A percentile compares a stretch with the other conserved stretches of the same genome.
These are phyloP conservation scores for Melanotaenia nigrans DNA, from an alignment of 2,797 vertebrate genomes.

Conservation along the genomic window DNA sequence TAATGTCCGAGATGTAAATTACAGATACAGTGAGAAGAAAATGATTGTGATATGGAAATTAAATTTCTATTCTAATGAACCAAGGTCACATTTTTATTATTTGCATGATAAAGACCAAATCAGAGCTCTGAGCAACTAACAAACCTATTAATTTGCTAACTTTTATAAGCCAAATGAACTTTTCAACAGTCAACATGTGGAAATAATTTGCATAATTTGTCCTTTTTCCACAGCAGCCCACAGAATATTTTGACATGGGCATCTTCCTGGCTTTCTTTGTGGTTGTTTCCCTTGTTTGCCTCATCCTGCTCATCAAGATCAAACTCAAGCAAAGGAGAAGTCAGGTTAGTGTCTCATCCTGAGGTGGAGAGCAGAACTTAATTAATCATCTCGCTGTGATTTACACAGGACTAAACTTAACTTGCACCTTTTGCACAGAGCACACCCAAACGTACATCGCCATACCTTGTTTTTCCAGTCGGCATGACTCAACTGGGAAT, in stretches of 20 bases:
- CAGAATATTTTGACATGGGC: slow-evolving; percentile 99
- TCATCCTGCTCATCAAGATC: slow-evolving; percentile 98
- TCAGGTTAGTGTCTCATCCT: slow-evolving; percentile 84
- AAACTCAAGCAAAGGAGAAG: slow-evolving; percentile 97
- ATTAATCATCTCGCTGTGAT: background rate
- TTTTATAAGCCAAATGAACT: background rate
- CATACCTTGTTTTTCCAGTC: slow-evolving; percentile 17
- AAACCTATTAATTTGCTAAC: background rate
- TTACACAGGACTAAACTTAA: background rate
- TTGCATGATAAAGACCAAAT: slow-evolving; percentile 3
- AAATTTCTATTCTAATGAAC: background rate
- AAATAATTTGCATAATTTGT: slow-evolving; percentile 44
- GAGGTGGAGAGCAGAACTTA: no score
- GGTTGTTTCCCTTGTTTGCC: slow-evolving; percentile 96
- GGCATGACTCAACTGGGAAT: background rate
- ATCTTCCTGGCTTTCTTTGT: slow-evolving; percentile 99
- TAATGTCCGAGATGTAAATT: background rate
- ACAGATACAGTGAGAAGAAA: background rate
- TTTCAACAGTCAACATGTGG: background rate
- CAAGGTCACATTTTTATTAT: slow-evolving; percentile 1
- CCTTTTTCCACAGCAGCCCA: slow-evolving; percentile 88
- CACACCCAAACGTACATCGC: background rate
- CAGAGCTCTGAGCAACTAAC: background rate
- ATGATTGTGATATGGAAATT: background rate
- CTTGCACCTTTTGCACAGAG: background rate